phyloP scores from a whole-genome alignment of 2,113 vertebrate species.

The Entomyzon cyanotis region DNA sequence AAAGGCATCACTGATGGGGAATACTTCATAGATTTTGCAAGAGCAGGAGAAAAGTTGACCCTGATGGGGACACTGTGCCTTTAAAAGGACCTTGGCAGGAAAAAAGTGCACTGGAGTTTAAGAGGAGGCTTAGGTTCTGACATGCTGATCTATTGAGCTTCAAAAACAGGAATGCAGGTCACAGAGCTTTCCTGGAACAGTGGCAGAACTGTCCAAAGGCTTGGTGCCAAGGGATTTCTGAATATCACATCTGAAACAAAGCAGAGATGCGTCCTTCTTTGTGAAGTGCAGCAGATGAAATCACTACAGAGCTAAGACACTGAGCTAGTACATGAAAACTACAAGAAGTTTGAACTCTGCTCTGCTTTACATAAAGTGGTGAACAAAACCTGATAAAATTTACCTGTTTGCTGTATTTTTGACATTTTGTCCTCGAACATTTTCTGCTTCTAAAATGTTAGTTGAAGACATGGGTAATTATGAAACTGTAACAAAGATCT shows the following conservation, averaged over 20 bases:
- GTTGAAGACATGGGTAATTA: not conserved
- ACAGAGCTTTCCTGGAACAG: not conserved
- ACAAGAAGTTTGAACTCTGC: not conserved
- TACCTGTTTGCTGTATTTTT: not conserved
- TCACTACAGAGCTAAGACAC: not conserved
- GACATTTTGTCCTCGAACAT: not conserved
- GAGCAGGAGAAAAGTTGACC: not conserved
- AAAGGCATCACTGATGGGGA: not conserved
- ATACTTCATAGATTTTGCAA: not conserved
- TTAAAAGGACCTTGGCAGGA: not conserved
- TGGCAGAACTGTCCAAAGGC: not conserved
- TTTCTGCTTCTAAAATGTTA: not conserved
- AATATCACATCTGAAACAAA: not conserved
- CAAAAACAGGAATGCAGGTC: not conserved
- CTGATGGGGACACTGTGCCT: not conserved
- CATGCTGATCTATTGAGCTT: not conserved
- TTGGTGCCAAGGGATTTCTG: not conserved
- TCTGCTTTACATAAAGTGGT: rapidly evolving
- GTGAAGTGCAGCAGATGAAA: not conserved
- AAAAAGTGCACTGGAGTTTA: not conserved
- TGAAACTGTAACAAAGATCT: not conserved
- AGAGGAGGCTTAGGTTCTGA: not conserved
- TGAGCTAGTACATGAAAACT: not conserved
- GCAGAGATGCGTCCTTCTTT: not conserved
- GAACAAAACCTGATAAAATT: not conserved